Evolutionary conservation across 2,888 invertebrate species (phyloP).

Genomic region (Melieria crassipennis): DNA sequence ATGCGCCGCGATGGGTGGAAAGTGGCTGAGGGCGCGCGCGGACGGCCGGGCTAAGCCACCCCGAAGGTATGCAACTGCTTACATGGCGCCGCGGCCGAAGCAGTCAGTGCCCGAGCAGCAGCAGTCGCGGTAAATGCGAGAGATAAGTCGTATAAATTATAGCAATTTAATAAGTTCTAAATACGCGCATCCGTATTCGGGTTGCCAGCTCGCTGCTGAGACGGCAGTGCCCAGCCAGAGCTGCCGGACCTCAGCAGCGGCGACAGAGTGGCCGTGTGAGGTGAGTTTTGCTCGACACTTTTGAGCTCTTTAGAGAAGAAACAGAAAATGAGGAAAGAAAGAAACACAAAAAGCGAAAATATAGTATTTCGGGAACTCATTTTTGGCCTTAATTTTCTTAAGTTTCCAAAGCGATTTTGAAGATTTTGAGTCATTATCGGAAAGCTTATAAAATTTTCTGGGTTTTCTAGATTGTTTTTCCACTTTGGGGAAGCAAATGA

Average conservation of each 20-base stretch:
- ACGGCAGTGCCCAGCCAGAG: neutral
- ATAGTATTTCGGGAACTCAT: too few species aligned
- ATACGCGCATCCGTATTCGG: constrained; percentile 55
- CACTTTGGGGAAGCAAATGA: too few species aligned
- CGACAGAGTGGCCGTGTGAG: too few species aligned
- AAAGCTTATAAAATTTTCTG: too few species aligned
- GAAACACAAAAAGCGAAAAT: too few species aligned
- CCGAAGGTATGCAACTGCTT: constrained; percentile 8
- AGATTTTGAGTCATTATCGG: too few species aligned
- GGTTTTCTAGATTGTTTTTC: too few species aligned
- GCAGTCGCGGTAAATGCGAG: constrained; percentile 16
- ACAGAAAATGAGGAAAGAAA: too few species aligned
- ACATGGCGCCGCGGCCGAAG: neutral
- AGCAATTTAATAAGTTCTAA: constrained; percentile 64
- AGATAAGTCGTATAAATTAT: constrained; percentile 64
- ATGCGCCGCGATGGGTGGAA: neutral
- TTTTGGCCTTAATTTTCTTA: too few species aligned
- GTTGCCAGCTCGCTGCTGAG: neutral
- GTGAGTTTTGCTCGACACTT: too few species aligned
- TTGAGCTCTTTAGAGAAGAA: too few species aligned
- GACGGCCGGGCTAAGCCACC: constrained; percentile 1
- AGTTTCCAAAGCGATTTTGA: too few species aligned
- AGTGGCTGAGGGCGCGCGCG: neutral
- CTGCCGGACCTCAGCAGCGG: neutral
- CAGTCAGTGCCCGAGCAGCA: neutral